A percentile compares a stretch with the other conserved stretches of the same genome.
Evolutionary conservation across 2,888 invertebrate genomes (phyloP).

Genomic region (Drosophila peninsularis): DNA sequence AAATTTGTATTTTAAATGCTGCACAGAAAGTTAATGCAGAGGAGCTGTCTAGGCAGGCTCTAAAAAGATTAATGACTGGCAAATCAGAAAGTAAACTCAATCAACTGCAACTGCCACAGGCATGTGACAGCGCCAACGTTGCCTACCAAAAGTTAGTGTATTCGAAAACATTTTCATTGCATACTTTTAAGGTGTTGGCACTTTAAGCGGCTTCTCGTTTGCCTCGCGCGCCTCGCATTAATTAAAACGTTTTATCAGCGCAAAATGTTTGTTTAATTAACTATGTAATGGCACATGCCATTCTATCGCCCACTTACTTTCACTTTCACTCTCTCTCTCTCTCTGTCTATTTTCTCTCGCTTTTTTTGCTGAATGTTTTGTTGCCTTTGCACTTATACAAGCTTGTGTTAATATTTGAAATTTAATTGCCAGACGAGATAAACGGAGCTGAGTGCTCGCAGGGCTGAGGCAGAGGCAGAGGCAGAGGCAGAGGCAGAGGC

Average conservation of each 20-base stretch:
- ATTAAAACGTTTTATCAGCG: conserved; percentile 75
- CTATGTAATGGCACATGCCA: conserved; percentile 68
- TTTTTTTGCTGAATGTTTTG: conserved; percentile 1
- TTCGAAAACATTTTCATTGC: conserved; percentile 40
- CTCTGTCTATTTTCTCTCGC: not conserved
- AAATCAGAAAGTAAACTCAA: not conserved
- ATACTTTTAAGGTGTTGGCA: conserved; percentile 65
- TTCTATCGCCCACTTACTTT: conserved; percentile 6
- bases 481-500: not conserved
- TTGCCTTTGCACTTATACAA: conserved; percentile 20
- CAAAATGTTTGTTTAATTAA: conserved; percentile 79
- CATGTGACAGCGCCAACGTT: not conserved
- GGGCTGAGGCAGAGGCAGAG: not conserved
- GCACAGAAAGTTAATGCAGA: not conserved
- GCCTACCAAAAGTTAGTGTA: conserved; percentile 13
- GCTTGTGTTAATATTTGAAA: conserved; percentile 71
- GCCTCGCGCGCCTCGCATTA: conserved; percentile 51
- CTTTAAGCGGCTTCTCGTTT: conserved; percentile 43
- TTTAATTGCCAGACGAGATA: conserved; percentile 70
- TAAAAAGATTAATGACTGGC: not conserved
- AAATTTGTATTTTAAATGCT: not conserved
- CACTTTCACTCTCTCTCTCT: not conserved
- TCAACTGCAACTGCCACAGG: too few species aligned
- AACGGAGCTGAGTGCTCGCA: conserved; percentile 14
- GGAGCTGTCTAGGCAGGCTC: not conserved